Percentiles rank a stretch among this genome's conserved stretches.
Conservation (phyloP, 30 jellyfish, hydroid and myxozoan species). For the Euphysa ruthae region DNA sequence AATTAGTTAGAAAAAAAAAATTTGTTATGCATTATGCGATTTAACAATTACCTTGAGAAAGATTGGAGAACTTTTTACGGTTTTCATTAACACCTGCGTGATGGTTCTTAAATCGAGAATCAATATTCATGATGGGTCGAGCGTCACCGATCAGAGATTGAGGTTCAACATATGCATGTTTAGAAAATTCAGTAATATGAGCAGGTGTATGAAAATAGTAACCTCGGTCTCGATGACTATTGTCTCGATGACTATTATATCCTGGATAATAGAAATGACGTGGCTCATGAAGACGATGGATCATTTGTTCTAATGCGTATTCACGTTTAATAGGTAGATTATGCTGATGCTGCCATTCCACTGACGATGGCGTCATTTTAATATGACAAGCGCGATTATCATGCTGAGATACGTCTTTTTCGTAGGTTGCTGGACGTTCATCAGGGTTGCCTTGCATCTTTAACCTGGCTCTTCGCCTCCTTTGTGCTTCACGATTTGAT, state of each 20-base stretch:
- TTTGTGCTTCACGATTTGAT: conserved; percentile 93
- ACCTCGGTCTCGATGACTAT: not conserved
- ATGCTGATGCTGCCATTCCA: not conserved
- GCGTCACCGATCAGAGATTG: no score
- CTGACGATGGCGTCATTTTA: conserved; percentile 61
- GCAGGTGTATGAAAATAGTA: not conserved
- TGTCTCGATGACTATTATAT: not conserved
- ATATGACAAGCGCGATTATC: conserved; percentile 61
- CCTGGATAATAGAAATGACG: not conserved
- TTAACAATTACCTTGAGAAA: no score
- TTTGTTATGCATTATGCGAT: no score
- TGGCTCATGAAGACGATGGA: not conserved
- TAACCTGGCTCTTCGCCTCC: conserved; percentile 83
- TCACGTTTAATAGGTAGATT: not conserved
- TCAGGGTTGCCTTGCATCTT: conserved; percentile 32
- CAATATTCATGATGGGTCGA: no score
- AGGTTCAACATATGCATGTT: no score
- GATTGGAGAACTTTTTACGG: no score
- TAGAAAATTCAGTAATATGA: no score
- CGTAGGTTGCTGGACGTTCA: conserved; percentile 9
- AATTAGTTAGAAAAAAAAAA: no score
- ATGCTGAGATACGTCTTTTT: not conserved
- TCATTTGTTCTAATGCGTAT: not conserved
- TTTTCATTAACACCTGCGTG: no score
- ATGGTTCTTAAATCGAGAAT: no score